Evolutionary conservation across 2,888 invertebrate species (phyloP).

Genomic region (Acleris laterana): DNA sequence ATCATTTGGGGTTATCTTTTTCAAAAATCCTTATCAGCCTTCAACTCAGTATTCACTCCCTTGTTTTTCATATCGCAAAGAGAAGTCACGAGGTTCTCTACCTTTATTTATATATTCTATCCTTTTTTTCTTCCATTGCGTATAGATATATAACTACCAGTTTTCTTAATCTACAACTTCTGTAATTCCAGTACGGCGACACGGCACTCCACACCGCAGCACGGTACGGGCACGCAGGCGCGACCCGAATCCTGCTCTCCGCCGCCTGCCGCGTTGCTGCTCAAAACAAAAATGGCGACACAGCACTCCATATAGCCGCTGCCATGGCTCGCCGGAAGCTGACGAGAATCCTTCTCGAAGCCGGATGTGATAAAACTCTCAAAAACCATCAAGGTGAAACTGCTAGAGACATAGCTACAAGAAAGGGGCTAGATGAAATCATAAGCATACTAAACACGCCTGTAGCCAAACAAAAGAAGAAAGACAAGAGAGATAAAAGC

Average conservation of each 20-base stretch:
- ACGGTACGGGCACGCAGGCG: conserved; percentile 98
- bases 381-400: conserved; percentile 95
- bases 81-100: too few relatives aligned
- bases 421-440: conserved; percentile 94
- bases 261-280: conserved; percentile 94
- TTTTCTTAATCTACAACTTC: not conserved
- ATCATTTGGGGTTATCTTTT: too few relatives aligned
- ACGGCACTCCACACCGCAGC: conserved; percentile 97
- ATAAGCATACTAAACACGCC: conserved; percentile 89
- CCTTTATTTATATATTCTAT: too few relatives aligned
- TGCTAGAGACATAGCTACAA: conserved; percentile 93
- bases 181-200: conserved; percentile 92
- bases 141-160: too few relatives aligned
- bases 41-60: too few relatives aligned
- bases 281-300: conserved; percentile 98
- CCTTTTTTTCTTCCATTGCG: too few relatives aligned
- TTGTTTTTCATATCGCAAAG: too few relatives aligned
- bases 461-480: conserved; percentile 75
- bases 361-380: conserved; percentile 87
- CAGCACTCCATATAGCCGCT: conserved; percentile 95
- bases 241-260: conserved; percentile 96
- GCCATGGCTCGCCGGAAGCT: conserved; percentile 97
- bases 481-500: conserved; percentile 73
- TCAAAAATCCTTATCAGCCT: too few relatives aligned
- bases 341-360: conserved; percentile 94